Conservation (phyloP, 2,113 vertebrate genomes). For the Mionectes macconnelli region DNA sequence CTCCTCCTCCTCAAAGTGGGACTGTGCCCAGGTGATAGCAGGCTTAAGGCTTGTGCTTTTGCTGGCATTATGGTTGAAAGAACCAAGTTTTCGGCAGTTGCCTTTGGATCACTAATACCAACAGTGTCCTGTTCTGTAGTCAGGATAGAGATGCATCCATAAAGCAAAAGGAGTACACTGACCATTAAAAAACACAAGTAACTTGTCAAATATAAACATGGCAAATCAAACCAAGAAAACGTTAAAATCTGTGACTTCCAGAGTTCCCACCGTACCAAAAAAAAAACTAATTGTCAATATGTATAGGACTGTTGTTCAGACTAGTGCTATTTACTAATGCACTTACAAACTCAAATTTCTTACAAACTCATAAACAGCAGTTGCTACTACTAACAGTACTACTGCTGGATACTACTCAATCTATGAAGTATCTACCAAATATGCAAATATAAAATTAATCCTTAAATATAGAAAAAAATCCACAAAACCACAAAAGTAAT, state of each 20-base stretch:
- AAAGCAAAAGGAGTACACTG: neutral
- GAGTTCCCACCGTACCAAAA: neutral
- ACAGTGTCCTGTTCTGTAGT: neutral
- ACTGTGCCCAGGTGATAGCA: neutral
- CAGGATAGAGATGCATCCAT: accelerated
- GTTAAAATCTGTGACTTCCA: neutral
- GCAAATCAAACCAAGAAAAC: neutral
- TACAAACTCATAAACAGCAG: neutral
- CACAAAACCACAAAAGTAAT: neutral
- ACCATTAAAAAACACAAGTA: neutral
- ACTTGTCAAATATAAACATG: neutral
- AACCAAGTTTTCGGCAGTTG: neutral
- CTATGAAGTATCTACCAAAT: neutral
- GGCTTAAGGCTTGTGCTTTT: neutral
- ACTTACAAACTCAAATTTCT: neutral
- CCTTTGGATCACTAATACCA: neutral
- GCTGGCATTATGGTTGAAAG: neutral
- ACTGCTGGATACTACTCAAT: neutral
- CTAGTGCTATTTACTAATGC: neutral
- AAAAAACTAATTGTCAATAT: neutral
- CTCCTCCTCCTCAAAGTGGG: neutral
- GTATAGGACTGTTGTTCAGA: neutral
- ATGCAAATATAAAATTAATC: neutral
- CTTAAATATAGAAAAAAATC: neutral
- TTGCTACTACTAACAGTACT: neutral